Conservation (phyloP, 2,888 invertebrate genomes). For the Pammene fasciana region DNA sequence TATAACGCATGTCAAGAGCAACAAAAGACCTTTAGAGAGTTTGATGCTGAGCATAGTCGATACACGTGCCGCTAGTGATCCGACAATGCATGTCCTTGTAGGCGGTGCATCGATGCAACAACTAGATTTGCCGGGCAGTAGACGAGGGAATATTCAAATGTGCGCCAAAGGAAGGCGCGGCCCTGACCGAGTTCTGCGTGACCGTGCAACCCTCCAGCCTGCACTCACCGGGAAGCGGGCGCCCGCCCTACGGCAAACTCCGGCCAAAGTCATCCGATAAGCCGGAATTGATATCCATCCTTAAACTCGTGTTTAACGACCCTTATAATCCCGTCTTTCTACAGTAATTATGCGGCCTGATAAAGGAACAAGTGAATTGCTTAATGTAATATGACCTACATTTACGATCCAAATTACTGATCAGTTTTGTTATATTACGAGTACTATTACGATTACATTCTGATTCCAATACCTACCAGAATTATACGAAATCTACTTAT, state of each 20-base stretch:
- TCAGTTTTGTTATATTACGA: no score
- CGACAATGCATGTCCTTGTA: constrained; percentile 7
- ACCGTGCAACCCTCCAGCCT: constrained; percentile 50
- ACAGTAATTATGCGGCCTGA: background rate
- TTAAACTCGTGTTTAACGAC: constrained; percentile 29
- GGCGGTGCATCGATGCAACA: constrained; percentile 45
- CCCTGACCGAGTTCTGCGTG: constrained; percentile 70
- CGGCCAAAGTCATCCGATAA: constrained; percentile 36
- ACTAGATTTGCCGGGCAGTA: constrained; percentile 44
- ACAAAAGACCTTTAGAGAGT: constrained; percentile 20
- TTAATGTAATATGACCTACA: background rate
- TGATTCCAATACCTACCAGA: no score
- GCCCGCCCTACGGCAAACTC: constrained; percentile 20
- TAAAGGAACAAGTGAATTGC: background rate
- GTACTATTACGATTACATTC: background rate
- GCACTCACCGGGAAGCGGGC: constrained; percentile 15
- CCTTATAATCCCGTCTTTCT: constrained; percentile 22
- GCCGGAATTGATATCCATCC: constrained; percentile 37
- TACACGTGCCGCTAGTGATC: constrained; percentile 10
- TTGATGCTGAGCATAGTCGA: background rate
- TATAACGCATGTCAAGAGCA: constrained; percentile 17
- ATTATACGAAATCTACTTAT: no score
- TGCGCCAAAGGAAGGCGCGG: constrained; percentile 58
- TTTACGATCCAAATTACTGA: no score
- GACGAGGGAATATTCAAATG: constrained; percentile 52